Conservation (phyloP, 1,140 invertebrate genomes). For the Tachypleus tridentatus region DNA sequence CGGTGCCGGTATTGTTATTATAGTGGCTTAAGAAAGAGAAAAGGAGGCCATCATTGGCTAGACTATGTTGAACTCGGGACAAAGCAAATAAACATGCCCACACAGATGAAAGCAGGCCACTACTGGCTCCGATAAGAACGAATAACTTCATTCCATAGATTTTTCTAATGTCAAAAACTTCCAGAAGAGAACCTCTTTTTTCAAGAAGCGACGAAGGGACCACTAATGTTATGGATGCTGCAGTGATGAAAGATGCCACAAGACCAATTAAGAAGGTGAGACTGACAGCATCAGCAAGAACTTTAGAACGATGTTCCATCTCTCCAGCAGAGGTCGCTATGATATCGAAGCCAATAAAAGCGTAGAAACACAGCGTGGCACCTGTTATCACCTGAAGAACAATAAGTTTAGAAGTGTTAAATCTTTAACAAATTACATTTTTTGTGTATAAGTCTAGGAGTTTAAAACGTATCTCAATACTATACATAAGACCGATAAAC, state of each 20-base stretch:
- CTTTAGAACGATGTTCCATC: conserved; percentile 8
- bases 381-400: conserved; percentile 17
- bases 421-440: too few relatives aligned
- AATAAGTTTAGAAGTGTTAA: too few relatives aligned
- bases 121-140: conserved; percentile 12
- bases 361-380: conserved; percentile 27
- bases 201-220: conserved; percentile 12
- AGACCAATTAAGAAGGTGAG: conserved; percentile 8
- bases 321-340: conserved; percentile 26
- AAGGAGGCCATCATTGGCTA: too few relatives aligned
- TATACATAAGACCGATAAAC: too few relatives aligned
- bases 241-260: conserved; percentile 1
- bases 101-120: conserved; percentile 7
- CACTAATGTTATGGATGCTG: conserved; percentile 7
- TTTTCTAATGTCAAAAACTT: conserved; percentile 12
- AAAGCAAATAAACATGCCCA: conserved; percentile 12
- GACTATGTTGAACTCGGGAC: neutral
- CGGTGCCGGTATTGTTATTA: too few relatives aligned
- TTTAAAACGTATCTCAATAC: too few relatives aligned
- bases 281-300: conserved; percentile 7
- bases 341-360: conserved; percentile 31
- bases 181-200: conserved; percentile 9
- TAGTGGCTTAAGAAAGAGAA: too few relatives aligned
- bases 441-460: too few relatives aligned
- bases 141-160: conserved; percentile 16